Percentiles rank a stretch among this genome's conserved stretches.
Evolutionary conservation across 2,888 invertebrate genomes (phyloP).

Genomic region (Gryllus longicercus): DNA sequence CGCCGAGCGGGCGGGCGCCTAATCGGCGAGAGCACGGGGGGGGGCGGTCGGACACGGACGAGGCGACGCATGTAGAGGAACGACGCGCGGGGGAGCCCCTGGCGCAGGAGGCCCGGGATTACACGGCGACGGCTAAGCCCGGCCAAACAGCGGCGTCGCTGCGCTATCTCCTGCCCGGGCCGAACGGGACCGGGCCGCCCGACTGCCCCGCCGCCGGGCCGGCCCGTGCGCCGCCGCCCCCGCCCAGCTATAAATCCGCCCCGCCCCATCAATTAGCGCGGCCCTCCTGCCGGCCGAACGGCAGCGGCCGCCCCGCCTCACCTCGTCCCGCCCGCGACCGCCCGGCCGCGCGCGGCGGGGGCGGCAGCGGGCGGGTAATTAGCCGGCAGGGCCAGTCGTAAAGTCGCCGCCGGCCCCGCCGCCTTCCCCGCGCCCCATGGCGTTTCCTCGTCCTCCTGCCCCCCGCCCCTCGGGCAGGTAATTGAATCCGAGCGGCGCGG

Average conservation of each 20-base stretch:
- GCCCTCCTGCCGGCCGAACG: background rate
- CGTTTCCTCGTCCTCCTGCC: background rate
- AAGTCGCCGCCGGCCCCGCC: background rate
- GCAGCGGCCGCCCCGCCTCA: background rate
- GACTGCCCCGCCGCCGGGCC: background rate
- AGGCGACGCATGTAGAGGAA: too few relatives aligned
- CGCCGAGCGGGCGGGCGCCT: too few relatives aligned
- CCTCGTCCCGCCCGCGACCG: background rate
- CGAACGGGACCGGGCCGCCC: background rate
- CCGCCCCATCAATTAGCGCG: conserved; percentile 10
- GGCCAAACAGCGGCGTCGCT: background rate
- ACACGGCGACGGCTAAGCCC: background rate
- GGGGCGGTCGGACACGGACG: background rate
- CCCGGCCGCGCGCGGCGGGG: background rate
- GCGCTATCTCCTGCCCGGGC: background rate
- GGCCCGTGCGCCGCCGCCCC: background rate
- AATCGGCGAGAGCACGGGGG: background rate
- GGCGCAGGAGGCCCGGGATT: background rate
- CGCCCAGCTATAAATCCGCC: background rate
- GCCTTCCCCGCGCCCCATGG: background rate
- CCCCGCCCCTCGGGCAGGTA: background rate
- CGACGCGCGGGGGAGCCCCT: too few relatives aligned
- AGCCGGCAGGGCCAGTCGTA: conserved; percentile 17
- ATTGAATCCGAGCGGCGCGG: background rate
- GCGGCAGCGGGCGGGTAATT: background rate